Percentiles rank a stretch among this genome's conserved stretches.
These are phyloP conservation scores for Sula dactylatra DNA, from an alignment of 2,113 vertebrate species.

Conservation along the genomic window DNA sequence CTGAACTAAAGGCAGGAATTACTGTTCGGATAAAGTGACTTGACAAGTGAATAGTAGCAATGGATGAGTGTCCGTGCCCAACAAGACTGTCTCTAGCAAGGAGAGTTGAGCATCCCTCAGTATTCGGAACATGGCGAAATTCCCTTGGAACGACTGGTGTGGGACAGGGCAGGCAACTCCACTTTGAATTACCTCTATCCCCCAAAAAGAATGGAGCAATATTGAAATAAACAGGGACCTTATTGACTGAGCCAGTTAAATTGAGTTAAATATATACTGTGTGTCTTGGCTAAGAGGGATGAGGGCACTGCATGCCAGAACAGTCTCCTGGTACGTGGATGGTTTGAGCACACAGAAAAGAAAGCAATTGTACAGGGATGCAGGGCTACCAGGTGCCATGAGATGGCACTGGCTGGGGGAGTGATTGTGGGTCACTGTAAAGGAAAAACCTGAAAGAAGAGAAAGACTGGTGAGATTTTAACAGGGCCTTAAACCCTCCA, in stretches of 20 bases:
- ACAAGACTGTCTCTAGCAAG: background rate
- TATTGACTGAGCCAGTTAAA: background rate
- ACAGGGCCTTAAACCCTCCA: background rate
- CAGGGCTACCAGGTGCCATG: background rate
- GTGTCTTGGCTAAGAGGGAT: background rate
- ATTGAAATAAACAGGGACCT: background rate
- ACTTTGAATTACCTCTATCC: background rate
- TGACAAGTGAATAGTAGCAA: background rate
- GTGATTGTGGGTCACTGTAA: background rate
- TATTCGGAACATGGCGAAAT: background rate
- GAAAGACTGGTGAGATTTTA: background rate
- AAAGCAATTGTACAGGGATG: background rate
- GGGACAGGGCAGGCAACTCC: background rate
- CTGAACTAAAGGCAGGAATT: slow-evolving; percentile 39
- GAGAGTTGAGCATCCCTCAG: background rate
- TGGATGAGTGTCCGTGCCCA: background rate
- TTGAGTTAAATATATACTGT: background rate
- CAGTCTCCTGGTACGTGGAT: background rate
- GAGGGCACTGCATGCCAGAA: background rate
- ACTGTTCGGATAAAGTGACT: background rate
- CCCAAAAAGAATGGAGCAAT: background rate
- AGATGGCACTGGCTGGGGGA: background rate
- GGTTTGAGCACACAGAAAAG: background rate
- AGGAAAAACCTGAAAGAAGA: background rate
- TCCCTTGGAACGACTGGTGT: background rate